These are phyloP conservation scores for Danio albolineatus DNA, from an alignment of 2,797 vertebrate genomes.

Conservation along the genomic window DNA sequence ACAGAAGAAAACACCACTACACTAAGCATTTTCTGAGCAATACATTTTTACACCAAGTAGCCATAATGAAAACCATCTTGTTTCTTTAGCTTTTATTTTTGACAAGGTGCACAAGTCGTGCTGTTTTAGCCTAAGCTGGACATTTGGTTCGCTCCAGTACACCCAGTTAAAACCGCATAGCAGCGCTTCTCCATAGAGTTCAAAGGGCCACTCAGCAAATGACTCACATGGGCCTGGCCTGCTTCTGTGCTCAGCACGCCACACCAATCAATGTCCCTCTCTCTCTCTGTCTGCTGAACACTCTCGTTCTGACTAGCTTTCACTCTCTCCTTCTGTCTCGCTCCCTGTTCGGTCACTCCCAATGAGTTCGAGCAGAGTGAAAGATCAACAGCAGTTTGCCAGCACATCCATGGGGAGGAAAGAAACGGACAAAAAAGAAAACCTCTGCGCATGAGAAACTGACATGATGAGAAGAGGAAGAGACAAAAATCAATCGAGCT, in stretches of 20 bases:
- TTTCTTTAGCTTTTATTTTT: neutral
- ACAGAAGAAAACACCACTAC: too few species aligned
- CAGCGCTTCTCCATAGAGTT: constrained; percentile 42
- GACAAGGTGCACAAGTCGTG: neutral
- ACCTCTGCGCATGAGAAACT: constrained; percentile 31
- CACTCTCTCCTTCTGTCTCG: constrained; percentile 27
- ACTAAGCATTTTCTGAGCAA: neutral
- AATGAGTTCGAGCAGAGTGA: constrained; percentile 37
- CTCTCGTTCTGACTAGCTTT: constrained; percentile 36
- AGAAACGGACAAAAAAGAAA: constrained; percentile 32
- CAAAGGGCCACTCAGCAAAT: constrained; percentile 52
- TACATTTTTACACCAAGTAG: neutral
- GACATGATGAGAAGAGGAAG: constrained; percentile 20
- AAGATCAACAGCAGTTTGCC: constrained; percentile 57
- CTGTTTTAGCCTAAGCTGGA: neutral
- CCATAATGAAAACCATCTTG: neutral
- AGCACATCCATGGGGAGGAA: constrained; percentile 33
- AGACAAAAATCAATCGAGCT: constrained; percentile 28
- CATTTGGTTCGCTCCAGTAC: constrained; percentile 2
- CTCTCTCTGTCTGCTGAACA: constrained; percentile 29
- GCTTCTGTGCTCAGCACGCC: constrained; percentile 53
- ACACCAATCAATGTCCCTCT: constrained; percentile 58
- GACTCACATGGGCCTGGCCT: constrained; percentile 55
- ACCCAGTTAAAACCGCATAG: constrained; percentile 33
- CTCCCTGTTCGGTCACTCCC: constrained; percentile 38